These are phyloP conservation scores for Leptinotarsa lineolata DNA, from an alignment of 1,140 invertebrate genomes.

Conservation along the genomic window DNA sequence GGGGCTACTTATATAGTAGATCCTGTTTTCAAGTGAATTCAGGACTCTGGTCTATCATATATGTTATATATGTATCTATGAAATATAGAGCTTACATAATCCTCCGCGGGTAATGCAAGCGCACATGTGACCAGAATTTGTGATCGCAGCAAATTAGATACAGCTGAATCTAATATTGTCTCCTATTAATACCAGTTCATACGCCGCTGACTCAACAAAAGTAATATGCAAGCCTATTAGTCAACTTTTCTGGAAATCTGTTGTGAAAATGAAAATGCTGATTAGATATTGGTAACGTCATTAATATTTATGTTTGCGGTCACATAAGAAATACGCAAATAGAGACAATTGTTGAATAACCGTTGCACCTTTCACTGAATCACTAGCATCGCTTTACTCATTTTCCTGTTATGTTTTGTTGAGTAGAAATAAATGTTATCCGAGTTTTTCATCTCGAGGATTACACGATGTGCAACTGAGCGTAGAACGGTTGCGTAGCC, in stretches of 20 bases:
- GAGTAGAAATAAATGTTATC: not conserved
- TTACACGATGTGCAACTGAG: not conserved
- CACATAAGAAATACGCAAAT: not conserved
- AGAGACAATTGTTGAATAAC: constrained; percentile 3
- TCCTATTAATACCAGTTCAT: not conserved
- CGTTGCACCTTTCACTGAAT: not conserved
- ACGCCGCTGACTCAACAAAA: constrained; percentile 1
- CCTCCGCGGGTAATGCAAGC: not conserved
- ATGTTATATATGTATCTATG: not conserved
- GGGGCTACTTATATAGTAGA: too few relatives aligned
- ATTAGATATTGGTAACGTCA: not conserved
- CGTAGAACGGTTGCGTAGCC: not conserved
- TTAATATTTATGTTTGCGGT: constrained; percentile 1
- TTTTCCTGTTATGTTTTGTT: not conserved
- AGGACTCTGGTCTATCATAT: not conserved
- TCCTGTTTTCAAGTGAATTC: too few relatives aligned
- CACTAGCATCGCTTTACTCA: not conserved
- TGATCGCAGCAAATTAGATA: not conserved
- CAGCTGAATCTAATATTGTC: not conserved
- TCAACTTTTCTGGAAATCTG: not conserved
- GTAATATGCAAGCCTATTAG: not conserved
- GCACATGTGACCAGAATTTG: constrained; percentile 5
- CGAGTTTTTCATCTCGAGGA: not conserved
- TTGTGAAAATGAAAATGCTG: constrained; percentile 8
- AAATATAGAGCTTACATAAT: not conserved